Evolutionary conservation across 2,113 vertebrate species (phyloP).

Genomic region (Nicator chloris): DNA sequence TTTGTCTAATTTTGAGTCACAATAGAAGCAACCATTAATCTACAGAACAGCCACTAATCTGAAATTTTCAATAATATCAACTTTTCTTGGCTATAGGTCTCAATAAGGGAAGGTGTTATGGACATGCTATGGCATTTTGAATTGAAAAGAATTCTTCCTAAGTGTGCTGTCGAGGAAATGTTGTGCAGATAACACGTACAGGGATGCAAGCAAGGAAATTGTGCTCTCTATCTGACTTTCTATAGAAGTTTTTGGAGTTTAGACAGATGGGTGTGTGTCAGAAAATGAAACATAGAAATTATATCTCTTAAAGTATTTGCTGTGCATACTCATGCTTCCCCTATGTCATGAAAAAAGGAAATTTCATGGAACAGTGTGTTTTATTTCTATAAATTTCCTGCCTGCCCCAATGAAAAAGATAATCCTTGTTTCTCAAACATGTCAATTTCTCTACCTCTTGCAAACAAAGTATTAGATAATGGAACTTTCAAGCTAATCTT

Average conservation of each 20-base stretch:
- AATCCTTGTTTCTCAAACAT: accelerated
- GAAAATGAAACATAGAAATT: not conserved
- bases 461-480: not conserved
- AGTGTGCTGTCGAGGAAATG: not conserved
- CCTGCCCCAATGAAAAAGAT: not conserved
- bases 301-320: not conserved
- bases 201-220: not conserved
- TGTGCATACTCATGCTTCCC: not conserved
- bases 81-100: not conserved
- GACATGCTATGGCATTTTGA: not conserved
- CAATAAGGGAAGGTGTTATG: not conserved
- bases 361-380: not conserved
- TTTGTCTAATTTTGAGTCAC: not conserved
- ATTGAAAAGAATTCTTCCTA: not conserved
- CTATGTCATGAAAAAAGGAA: not conserved
- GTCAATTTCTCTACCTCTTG: not conserved
- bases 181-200: not conserved
- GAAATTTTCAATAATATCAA: not conserved
- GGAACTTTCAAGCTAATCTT: not conserved
- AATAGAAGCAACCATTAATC: not conserved
- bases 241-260: not conserved
- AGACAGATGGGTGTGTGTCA: not conserved
- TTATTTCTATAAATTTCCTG: not conserved
- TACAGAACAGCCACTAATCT: not conserved
- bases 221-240: not conserved